Conservation (phyloP, 2,888 invertebrate genomes). For the Conomelus anceps region DNA sequence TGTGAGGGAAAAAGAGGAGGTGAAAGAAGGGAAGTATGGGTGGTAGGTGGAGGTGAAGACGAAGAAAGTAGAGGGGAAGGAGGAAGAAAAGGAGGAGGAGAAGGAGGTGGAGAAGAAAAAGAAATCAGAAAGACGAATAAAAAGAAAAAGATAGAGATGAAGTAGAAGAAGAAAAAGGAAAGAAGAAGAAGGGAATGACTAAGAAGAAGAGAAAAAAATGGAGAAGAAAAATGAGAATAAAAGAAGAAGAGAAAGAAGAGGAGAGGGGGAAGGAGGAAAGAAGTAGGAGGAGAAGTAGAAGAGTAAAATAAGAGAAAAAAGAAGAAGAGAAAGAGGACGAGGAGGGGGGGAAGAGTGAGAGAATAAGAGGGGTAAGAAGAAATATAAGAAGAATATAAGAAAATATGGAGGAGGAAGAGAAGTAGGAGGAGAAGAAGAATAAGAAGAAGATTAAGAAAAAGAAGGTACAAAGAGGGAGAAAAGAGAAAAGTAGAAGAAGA, state of each 20-base stretch:
- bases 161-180: conserved; percentile 1
- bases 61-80: not conserved
- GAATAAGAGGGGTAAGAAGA: conserved; percentile 8
- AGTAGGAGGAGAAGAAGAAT: conserved; percentile 1
- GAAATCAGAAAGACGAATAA: not conserved
- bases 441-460: conserved; percentile 9
- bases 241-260: not conserved
- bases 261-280: not conserved
- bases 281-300: not conserved
- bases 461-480: not conserved
- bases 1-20: not conserved
- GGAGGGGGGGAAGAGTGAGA: not conserved
- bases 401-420: not conserved
- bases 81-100: not conserved
- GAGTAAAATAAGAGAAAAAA: not conserved
- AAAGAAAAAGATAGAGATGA: not conserved
- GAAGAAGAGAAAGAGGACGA: not conserved
- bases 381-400: too few species aligned
- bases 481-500: conserved; percentile 13
- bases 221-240: not conserved
- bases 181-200: not conserved
- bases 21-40: not conserved
- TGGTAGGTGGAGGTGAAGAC: not conserved
- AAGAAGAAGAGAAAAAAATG: not conserved
- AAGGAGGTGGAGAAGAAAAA: not conserved